Evolutionary conservation across 64 coral and sea anemone genomes (phyloP).

Genomic region (Dendronephthya gigantea): DNA sequence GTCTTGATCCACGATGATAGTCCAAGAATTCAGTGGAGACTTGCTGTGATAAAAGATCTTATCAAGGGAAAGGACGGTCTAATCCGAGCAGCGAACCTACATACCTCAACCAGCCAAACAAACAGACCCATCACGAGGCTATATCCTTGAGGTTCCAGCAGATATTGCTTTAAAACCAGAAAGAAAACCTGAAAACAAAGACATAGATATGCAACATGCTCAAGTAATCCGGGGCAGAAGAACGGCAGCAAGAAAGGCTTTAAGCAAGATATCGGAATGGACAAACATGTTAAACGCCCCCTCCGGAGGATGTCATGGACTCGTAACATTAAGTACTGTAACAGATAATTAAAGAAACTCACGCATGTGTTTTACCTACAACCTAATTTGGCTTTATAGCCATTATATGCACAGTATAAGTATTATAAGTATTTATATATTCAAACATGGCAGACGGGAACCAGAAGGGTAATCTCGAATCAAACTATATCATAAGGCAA

Average conservation of each 20-base stretch:
- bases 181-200: not conserved
- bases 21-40: not conserved
- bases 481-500: too few species aligned
- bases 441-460: too few species aligned
- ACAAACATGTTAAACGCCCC: not conserved
- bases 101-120: not conserved
- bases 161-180: not conserved
- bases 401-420: too few species aligned
- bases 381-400: too few species aligned
- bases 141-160: not conserved
- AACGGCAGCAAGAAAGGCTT: not conserved
- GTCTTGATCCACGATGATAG: not conserved
- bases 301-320: constrained; percentile 2
- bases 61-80: not conserved
- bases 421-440: too few species aligned
- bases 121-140: not conserved
- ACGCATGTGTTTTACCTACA: too few species aligned
- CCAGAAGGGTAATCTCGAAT: too few species aligned
- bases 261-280: not conserved
- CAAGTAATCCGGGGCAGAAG: not conserved
- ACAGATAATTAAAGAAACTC: too few species aligned
- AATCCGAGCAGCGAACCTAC: not conserved
- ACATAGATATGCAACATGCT: not conserved
- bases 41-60: not conserved
- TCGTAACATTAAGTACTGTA: too few species aligned